Conservation (phyloP, 1,140 invertebrate genomes). For the Drosophila pectinifera region DNA sequence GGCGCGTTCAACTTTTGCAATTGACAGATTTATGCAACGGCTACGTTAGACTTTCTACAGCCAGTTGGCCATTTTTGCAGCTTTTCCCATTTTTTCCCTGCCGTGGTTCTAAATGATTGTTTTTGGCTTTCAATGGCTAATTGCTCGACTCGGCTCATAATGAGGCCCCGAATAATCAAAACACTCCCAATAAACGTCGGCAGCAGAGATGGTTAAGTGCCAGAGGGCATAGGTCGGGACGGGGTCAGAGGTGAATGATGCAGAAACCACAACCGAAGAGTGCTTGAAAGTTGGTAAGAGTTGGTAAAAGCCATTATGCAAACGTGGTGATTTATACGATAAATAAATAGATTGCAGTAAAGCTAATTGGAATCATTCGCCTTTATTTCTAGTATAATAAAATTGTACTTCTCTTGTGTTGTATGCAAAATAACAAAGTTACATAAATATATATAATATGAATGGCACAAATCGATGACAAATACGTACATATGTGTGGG, state of each 20-base stretch:
- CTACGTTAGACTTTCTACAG: conserved; percentile 7
- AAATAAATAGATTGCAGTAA: conserved; percentile 45
- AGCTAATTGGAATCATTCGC: conserved; percentile 51
- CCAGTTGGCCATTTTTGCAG: background rate
- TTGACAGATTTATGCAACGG: conserved; percentile 72
- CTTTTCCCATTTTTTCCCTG: background rate
- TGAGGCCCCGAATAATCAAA: conserved; percentile 31
- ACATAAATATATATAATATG: conserved; percentile 38
- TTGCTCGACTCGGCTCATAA: conserved; percentile 38
- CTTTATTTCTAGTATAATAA: conserved; percentile 57
- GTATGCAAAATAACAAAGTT: conserved; percentile 49
- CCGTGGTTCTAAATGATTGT: conserved; percentile 24
- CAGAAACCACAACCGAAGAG: conserved; percentile 55
- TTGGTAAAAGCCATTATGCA: conserved; percentile 34
- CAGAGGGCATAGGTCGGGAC: background rate
- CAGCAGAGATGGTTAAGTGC: conserved; percentile 15
- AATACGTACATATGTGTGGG: conserved; percentile 45
- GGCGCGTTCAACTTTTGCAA: conserved; percentile 72
- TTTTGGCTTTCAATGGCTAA: conserved; percentile 30
- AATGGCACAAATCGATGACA: conserved; percentile 56
- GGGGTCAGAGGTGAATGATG: conserved; percentile 26
- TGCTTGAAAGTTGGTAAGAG: conserved; percentile 48
- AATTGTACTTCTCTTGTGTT: conserved; percentile 44
- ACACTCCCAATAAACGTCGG: conserved; percentile 28
- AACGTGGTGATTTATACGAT: conserved; percentile 17